These are phyloP conservation scores for Petrocephalus zakoni DNA, from an alignment of 2,113 vertebrate genomes.

Conservation along the genomic window DNA sequence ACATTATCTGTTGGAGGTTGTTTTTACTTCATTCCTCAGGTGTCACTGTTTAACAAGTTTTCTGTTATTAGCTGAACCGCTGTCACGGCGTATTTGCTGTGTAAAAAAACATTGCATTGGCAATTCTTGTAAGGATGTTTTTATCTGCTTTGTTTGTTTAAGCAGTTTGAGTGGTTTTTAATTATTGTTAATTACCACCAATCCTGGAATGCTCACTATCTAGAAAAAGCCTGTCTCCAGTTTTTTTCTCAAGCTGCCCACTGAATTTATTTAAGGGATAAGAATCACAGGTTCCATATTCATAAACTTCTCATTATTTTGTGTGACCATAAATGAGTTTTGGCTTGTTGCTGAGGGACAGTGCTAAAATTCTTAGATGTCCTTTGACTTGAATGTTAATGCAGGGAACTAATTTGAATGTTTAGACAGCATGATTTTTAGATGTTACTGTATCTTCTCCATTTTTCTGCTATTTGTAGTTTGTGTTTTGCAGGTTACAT, in stretches of 20 bases:
- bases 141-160: neutral
- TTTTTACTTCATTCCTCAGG: neutral
- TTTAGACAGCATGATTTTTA: neutral
- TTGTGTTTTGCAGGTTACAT: neutral
- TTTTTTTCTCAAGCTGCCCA: constrained; percentile 35
- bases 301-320: neutral
- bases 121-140: neutral
- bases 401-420: neutral
- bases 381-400: neutral
- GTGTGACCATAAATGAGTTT: neutral
- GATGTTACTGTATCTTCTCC: neutral
- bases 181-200: constrained; percentile 35
- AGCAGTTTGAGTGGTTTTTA: constrained; percentile 22
- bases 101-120: neutral
- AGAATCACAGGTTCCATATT: neutral
- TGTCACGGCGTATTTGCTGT: neutral
- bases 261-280: constrained; percentile 14
- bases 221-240: constrained; percentile 51
- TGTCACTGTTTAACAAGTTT: neutral
- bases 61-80: neutral
- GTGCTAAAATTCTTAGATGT: neutral
- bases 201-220: constrained; percentile 33
- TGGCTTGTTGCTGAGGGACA: neutral
- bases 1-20: neutral
- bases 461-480: neutral